Conservation (phyloP, 1,140 invertebrate species). For the Drosophila sulfurigaster region DNA sequence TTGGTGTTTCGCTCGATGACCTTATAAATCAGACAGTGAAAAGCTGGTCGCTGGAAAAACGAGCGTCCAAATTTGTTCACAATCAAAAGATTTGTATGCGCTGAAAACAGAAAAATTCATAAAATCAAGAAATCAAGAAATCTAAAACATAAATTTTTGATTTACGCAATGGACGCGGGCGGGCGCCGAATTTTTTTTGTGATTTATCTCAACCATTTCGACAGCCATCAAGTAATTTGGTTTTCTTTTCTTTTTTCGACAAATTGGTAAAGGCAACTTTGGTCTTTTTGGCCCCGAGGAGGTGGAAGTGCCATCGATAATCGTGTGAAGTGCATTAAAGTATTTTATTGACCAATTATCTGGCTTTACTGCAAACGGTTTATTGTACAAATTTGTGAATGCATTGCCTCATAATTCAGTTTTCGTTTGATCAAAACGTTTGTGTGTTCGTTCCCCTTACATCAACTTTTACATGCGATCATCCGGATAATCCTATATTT, state of each 20-base stretch:
- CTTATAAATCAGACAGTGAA: conserved; percentile 70
- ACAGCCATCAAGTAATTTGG: conserved; percentile 73
- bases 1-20: conserved; percentile 61
- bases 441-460: no score
- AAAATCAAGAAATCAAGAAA: conserved; percentile 47
- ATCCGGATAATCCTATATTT: conserved; percentile 41
- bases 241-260: conserved; percentile 28
- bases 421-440: conserved; percentile 8
- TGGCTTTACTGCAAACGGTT: conserved; percentile 13
- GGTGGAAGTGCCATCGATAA: conserved; percentile 27
- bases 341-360: conserved; percentile 61
- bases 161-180: conserved; percentile 65
- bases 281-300: no score
- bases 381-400: conserved; percentile 17
- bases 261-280: conserved; percentile 56
- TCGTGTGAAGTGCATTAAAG: conserved; percentile 42
- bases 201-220: conserved; percentile 72
- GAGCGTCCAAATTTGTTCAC: conserved; percentile 50
- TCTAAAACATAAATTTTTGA: conserved; percentile 72
- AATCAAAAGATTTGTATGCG: conserved; percentile 50
- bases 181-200: conserved; percentile 44
- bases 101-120: conserved; percentile 55
- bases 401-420: conserved; percentile 8
- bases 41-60: background rate
- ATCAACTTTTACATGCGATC: conserved; percentile 3